A percentile compares a stretch with the other conserved stretches of the same genome.
Evolutionary conservation across 2,797 vertebrate genomes (phyloP).

Genomic region (Echiichthys vipera): DNA sequence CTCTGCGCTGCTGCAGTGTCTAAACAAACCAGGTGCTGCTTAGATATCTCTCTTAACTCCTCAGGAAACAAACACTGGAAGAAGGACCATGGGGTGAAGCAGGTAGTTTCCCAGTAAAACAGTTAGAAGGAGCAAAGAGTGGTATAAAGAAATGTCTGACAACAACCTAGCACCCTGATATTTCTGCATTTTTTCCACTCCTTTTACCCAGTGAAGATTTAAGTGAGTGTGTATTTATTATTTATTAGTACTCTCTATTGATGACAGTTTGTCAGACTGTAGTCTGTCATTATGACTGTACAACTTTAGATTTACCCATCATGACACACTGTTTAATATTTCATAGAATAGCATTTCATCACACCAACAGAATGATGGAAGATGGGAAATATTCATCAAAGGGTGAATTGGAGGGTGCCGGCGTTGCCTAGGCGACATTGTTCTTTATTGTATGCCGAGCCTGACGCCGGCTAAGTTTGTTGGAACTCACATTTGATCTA

Average conservation of each 20-base stretch:
- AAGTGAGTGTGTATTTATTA: conserved; percentile 13
- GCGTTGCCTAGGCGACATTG: conserved; percentile 79
- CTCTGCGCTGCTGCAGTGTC: conserved; percentile 18
- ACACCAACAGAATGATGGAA: conserved; percentile 17
- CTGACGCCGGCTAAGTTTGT: conserved; percentile 69
- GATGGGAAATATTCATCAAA: conserved; percentile 35
- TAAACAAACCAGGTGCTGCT: conserved; percentile 48
- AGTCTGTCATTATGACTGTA: conserved; percentile 29
- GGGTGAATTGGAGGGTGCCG: conserved; percentile 24
- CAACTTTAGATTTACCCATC: conserved; percentile 22
- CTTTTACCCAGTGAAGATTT: background rate
- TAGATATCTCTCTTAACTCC: conserved; percentile 36
- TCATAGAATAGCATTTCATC: conserved; percentile 39
- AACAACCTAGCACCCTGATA: background rate
- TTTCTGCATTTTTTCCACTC: background rate
- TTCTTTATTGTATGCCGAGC: conserved; percentile 70
- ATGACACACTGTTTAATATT: conserved; percentile 32
- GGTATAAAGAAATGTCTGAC: background rate
- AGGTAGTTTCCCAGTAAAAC: background rate
- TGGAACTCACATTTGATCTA: conserved; percentile 79
- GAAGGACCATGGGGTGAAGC: conserved; percentile 18
- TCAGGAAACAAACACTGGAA: conserved; percentile 38
- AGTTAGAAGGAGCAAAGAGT: background rate
- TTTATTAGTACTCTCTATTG: conserved; percentile 13
- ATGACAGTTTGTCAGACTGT: conserved; percentile 27